Evolutionary conservation across 1,140 invertebrate species (phyloP), one percentile per base, ranked within the genome.

Genomic region (Platyura marginata): DNA sequence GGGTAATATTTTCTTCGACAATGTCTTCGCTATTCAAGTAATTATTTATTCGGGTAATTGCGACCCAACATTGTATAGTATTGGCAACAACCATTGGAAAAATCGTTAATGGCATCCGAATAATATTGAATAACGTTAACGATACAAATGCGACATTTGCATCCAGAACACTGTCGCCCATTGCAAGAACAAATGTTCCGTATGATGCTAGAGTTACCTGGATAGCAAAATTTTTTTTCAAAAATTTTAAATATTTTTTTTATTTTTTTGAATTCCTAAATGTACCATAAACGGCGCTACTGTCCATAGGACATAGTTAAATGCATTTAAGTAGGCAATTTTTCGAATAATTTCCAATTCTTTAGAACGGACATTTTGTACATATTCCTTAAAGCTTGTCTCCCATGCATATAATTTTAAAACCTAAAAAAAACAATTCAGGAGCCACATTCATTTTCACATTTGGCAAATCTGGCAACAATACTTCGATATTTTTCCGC

Each of bases 91-190:
- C n/a, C n/a, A 86, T 86, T 55, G 83, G 83, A 64, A 87, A 72
- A 78, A 87, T 82, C 55, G 79, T 82, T 52, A 91, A 69, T 51
- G 94, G 91, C 63, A 95, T 92, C 56, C 92, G 76, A 49, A 98
- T 76, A 51, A 98, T 91, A 68, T 98, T 97, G 72, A 99, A 98
- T 53, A 98, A 76, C 58, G 92, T 86, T 49, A 98, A 71, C 49
- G 93, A 89, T 46, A 98, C 93, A 71, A 98, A 98, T 48, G 88
- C 94, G 56, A 75, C 92, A 59, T 76, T 72, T 51, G 91, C 81
- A 61, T 91, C 80, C 55, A 98, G 68, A 44, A 87, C 70, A 57
- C 74, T 71, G 59, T 87, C 79, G 56, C 82, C 76, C 62, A 83
- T 80, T 54, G 79, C 71, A 59, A 92, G 65, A 51, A 93, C 81